Evolutionary conservation across 2,113 vertebrate genomes (phyloP).

Genomic region (Brachyhypopomus gauderio): DNA sequence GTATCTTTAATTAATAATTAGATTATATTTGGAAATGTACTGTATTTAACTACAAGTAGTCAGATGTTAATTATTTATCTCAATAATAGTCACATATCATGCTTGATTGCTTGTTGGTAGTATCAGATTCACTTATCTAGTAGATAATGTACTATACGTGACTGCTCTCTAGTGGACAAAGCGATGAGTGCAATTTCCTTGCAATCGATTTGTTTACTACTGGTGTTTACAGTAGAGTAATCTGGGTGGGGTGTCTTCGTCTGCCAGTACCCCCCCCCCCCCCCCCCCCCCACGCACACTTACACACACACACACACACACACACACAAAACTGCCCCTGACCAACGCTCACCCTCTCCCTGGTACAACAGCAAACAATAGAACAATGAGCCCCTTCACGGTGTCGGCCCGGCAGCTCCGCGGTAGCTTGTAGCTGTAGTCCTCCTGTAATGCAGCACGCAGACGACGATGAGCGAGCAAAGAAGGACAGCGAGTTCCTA

Average conservation of each 20-base stretch:
- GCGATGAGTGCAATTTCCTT: background rate
- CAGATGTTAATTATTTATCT: background rate
- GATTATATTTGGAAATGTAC: too few relatives aligned
- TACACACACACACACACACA: slow-evolving; percentile 34
- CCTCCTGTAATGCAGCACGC: slow-evolving; percentile 58
- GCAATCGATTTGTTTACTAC: slow-evolving; percentile 18
- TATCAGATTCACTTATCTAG: background rate
- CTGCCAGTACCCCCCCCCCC: slow-evolving; percentile 21
- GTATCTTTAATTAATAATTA: too few relatives aligned
- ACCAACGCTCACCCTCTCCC: slow-evolving; percentile 60
- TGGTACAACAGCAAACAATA: slow-evolving; percentile 65
- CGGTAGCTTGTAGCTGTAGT: slow-evolving; percentile 47
- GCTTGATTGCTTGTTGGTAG: background rate
- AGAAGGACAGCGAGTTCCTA: slow-evolving; percentile 60
- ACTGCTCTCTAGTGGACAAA: slow-evolving; percentile 45
- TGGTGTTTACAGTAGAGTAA: slow-evolving; percentile 50
- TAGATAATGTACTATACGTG: slow-evolving; percentile 6
- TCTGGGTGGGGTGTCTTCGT: slow-evolving; percentile 29
- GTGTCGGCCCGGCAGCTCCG: slow-evolving; percentile 39
- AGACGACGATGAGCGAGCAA: slow-evolving; percentile 66
- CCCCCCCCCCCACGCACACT: slow-evolving; percentile 1
- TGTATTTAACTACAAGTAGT: too few relatives aligned
- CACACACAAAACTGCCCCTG: slow-evolving; percentile 46
- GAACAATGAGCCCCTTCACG: slow-evolving; percentile 60
- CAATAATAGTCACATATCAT: background rate